Conservation (phyloP, 2,113 vertebrate species). For the Phrynosoma blainvillii region DNA sequence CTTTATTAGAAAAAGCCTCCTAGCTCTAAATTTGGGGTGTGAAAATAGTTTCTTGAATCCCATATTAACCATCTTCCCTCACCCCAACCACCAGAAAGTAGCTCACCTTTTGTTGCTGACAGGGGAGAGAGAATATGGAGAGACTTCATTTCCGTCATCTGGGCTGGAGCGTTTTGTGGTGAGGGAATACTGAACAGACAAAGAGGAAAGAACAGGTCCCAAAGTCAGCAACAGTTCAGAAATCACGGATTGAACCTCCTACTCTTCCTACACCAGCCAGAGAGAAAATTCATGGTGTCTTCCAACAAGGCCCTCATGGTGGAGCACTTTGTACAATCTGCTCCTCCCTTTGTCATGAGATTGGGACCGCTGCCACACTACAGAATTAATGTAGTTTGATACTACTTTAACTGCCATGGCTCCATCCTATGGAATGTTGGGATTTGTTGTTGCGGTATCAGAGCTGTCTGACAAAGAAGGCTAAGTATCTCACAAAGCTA, state of each 20-base stretch:
- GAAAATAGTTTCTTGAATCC: background rate
- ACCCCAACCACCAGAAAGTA: background rate
- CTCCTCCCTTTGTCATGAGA: too few species aligned
- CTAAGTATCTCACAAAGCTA: too few species aligned
- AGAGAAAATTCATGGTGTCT: background rate
- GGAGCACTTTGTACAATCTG: too few species aligned
- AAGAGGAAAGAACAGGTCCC: background rate
- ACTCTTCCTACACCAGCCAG: background rate
- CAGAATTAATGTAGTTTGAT: too few species aligned
- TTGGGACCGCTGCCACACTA: too few species aligned
- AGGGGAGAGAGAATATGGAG: constrained; percentile 95
- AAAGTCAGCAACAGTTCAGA: background rate
- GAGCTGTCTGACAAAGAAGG: too few species aligned
- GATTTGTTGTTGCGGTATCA: too few species aligned
- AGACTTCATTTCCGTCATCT: constrained; percentile 94
- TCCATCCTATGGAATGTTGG: too few species aligned
- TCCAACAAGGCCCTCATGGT: background rate
- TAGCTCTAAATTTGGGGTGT: background rate
- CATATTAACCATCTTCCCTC: fast-evolving
- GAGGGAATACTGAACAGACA: constrained; percentile 86
- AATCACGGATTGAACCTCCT: background rate
- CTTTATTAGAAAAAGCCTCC: background rate
- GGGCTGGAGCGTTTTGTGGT: constrained; percentile 92
- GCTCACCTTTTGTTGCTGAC: constrained; percentile 97
- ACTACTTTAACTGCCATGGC: too few species aligned